Evolutionary conservation across 2,888 invertebrate species (phyloP).

Genomic region (Aspidiotus destructor): DNA sequence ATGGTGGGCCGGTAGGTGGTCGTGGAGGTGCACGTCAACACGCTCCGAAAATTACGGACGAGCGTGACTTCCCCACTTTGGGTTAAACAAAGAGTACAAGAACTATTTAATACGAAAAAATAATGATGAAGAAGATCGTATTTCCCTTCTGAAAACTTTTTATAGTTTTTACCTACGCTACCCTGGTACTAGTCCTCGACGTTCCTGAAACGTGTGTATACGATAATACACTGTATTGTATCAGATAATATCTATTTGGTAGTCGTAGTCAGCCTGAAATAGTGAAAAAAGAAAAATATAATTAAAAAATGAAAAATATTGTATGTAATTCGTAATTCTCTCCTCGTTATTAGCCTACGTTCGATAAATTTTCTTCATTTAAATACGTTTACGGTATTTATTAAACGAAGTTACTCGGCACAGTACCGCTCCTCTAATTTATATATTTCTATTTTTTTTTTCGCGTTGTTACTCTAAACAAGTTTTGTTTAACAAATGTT

Average conservation of each 20-base stretch:
- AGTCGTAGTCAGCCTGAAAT: not conserved
- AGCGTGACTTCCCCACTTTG: conserved; percentile 89
- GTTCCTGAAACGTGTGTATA: conserved; percentile 23
- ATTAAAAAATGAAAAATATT: too few relatives aligned
- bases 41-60: conserved; percentile 87
- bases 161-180: conserved; percentile 28
- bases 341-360: too few relatives aligned
- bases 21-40: conserved; percentile 39
- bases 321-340: too few relatives aligned
- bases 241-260: conserved; percentile 4
- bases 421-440: too few relatives aligned
- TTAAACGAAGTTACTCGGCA: too few relatives aligned
- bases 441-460: conserved; percentile 12
- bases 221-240: conserved; percentile 12
- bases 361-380: too few relatives aligned
- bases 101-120: too few relatives aligned
- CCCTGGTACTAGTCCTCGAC: conserved; percentile 30
- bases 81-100: conserved; percentile 42
- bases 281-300: too few relatives aligned
- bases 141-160: not conserved
- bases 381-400: too few relatives aligned
- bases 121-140: too few relatives aligned
- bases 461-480: conserved; percentile 18
- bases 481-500: conserved; percentile 28
- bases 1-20: not conserved